These are phyloP conservation scores for Ormia ochracea DNA, from an alignment of 2,888 invertebrate species.

Conservation along the genomic window DNA sequence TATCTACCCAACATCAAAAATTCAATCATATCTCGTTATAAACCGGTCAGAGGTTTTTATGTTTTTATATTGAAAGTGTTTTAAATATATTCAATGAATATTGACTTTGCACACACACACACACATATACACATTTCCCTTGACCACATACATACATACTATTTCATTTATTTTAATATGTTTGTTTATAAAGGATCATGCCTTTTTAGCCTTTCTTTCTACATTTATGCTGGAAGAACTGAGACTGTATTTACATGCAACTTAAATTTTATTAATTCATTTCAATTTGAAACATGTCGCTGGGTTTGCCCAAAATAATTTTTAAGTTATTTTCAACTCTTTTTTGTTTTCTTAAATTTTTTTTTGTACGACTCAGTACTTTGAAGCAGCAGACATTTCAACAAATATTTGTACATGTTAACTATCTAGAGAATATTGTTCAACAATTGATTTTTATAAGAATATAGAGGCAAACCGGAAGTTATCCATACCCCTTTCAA, in stretches of 20 bases:
- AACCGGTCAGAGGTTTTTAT: too few species aligned
- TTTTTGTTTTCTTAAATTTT: neutral
- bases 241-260: neutral
- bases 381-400: conserved; percentile 38
- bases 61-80: too few species aligned
- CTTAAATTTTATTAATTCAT: neutral
- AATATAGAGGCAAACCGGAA: conserved; percentile 4
- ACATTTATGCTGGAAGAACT: too few species aligned
- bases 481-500: conserved; percentile 14
- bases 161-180: too few species aligned
- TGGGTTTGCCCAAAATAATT: neutral
- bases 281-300: neutral
- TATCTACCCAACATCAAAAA: neutral
- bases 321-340: neutral
- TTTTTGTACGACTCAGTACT: neutral
- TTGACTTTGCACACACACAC: too few species aligned
- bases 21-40: too few species aligned
- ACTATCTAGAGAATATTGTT: conserved; percentile 51
- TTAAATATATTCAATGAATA: too few species aligned
- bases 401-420: conserved; percentile 54
- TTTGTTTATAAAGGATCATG: too few species aligned
- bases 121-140: too few species aligned
- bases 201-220: too few species aligned
- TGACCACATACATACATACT: too few species aligned
- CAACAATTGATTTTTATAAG: conserved; percentile 51